A percentile compares a stretch with the other conserved stretches of the same genome.
These are phyloP conservation scores for Pseudopleuronectes americanus DNA, from an alignment of 2,797 vertebrate genomes.

Conservation along the genomic window DNA sequence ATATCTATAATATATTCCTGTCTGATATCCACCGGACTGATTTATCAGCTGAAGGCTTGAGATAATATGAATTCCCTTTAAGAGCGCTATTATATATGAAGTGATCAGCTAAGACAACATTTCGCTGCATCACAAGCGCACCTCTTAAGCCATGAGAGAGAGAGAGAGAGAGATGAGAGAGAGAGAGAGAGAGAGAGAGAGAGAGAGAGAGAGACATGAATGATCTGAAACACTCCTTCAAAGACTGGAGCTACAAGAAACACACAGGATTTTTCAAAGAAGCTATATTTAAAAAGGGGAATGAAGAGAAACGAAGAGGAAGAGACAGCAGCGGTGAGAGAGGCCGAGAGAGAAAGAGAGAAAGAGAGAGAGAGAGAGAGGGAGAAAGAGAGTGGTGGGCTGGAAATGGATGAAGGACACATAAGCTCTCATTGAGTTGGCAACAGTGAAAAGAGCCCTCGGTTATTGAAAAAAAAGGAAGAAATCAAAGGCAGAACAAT, in stretches of 20 bases:
- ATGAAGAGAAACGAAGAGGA: slow-evolving; percentile 59
- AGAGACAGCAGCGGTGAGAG: slow-evolving; percentile 49
- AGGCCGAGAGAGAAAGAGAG: slow-evolving; percentile 47
- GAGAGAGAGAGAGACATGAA: slow-evolving; percentile 50
- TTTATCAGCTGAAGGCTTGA: slow-evolving; percentile 12
- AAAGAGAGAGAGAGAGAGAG: slow-evolving; percentile 48
- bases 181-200: slow-evolving; percentile 32
- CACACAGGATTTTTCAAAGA: slow-evolving; percentile 65
- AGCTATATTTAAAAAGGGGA: slow-evolving; percentile 69
- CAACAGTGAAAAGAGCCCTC: slow-evolving; percentile 76
- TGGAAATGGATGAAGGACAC: slow-evolving; percentile 78
- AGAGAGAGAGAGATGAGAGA: slow-evolving; percentile 38
- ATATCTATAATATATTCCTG: slow-evolving; percentile 1
- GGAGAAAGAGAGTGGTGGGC: slow-evolving; percentile 58
- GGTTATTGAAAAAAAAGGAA: slow-evolving; percentile 73
- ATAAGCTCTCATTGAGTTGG: slow-evolving; percentile 76
- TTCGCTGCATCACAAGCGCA: slow-evolving; percentile 47
- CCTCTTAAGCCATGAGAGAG: slow-evolving; percentile 43
- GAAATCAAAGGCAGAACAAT: slow-evolving; percentile 79
- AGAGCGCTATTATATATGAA: slow-evolving; percentile 27
- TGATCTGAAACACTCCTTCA: slow-evolving; percentile 57
- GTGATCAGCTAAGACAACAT: slow-evolving; percentile 40
- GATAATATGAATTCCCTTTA: slow-evolving; percentile 18
- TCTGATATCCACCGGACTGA: slow-evolving; percentile 1
- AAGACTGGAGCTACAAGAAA: slow-evolving; percentile 69